Evolutionary conservation across 2,888 invertebrate genomes (phyloP).

Genomic region (Nymphalis urticae): DNA sequence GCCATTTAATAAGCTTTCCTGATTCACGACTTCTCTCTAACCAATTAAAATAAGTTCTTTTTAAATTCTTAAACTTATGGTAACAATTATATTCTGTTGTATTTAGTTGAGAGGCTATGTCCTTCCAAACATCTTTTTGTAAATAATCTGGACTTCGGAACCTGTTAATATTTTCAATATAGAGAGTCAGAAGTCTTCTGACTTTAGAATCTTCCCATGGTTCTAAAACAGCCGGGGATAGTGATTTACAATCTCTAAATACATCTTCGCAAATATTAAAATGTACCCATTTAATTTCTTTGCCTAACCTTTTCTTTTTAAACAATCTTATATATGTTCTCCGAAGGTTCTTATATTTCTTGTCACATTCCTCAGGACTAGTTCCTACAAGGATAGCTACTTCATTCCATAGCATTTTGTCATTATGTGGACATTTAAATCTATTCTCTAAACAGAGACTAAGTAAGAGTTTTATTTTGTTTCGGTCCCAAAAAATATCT

Average conservation of each 20-base stretch:
- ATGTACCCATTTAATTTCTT: constrained; percentile 72
- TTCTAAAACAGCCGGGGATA: constrained; percentile 57
- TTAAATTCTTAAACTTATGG: constrained; percentile 73
- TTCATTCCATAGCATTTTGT: constrained; percentile 60
- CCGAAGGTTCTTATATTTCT: constrained; percentile 66
- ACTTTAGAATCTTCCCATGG: constrained; percentile 72
- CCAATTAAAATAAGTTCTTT: constrained; percentile 69
- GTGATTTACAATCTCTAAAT: constrained; percentile 64
- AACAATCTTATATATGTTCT: constrained; percentile 68
- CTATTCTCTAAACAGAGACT: constrained; percentile 61
- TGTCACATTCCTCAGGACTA: constrained; percentile 63
- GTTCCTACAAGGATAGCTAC: constrained; percentile 60
- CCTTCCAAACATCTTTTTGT: constrained; percentile 74
- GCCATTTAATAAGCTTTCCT: constrained; percentile 68
- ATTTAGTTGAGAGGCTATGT: constrained; percentile 61
- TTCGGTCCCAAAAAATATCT: constrained; percentile 66
- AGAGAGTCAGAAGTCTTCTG: constrained; percentile 59
- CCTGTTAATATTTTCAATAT: constrained; percentile 64
- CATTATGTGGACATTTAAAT: constrained; percentile 52
- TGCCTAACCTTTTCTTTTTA: constrained; percentile 67
- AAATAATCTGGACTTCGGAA: constrained; percentile 59
- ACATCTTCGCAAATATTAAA: constrained; percentile 68
- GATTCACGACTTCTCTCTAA: constrained; percentile 58
- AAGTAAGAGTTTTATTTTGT: constrained; percentile 64
- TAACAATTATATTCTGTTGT: constrained; percentile 72